A percentile compares a stretch with the other conserved stretches of the same genome.
These are phyloP conservation scores for Andrena hattorfiana DNA, from an alignment of 2,888 invertebrate species.

Conservation along the genomic window DNA sequence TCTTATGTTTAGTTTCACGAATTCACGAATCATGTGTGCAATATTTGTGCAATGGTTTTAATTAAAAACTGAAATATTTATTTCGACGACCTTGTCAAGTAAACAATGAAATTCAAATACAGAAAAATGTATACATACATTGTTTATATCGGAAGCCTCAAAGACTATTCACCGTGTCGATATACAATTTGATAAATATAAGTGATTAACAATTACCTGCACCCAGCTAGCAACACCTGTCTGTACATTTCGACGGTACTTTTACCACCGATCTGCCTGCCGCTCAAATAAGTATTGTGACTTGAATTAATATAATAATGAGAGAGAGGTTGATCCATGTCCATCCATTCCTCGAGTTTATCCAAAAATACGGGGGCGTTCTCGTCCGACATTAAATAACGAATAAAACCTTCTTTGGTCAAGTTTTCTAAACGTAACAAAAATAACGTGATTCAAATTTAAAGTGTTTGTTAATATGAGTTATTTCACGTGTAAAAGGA, in stretches of 20 bases:
- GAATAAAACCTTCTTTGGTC: conserved; percentile 88
- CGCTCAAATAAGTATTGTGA: conserved; percentile 88
- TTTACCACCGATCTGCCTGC: conserved; percentile 89
- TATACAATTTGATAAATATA: too few species aligned
- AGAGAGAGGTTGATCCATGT: conserved; percentile 90
- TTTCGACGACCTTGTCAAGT: too few species aligned
- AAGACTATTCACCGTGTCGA: too few species aligned
- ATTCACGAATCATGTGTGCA: too few species aligned
- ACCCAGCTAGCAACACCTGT: conserved; percentile 82
- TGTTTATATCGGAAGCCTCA: too few species aligned
- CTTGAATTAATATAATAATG: conserved; percentile 91
- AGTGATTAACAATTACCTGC: conserved; percentile 81
- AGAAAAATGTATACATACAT: too few species aligned
- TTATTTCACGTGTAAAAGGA: too few species aligned
- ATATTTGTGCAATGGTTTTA: too few species aligned
- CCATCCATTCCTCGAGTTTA: conserved; percentile 88
- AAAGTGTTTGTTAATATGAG: too few species aligned
- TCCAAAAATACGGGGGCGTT: conserved; percentile 90
- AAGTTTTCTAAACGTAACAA: conserved; percentile 81
- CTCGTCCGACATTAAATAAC: conserved; percentile 90
- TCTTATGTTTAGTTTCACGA: too few species aligned
- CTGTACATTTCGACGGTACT: conserved; percentile 90
- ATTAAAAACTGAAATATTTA: too few species aligned
- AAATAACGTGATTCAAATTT: not conserved
- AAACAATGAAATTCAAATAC: too few species aligned